These are phyloP conservation scores for Andrena chrysosceles DNA, from an alignment of 2,888 invertebrate genomes.

Conservation along the genomic window DNA sequence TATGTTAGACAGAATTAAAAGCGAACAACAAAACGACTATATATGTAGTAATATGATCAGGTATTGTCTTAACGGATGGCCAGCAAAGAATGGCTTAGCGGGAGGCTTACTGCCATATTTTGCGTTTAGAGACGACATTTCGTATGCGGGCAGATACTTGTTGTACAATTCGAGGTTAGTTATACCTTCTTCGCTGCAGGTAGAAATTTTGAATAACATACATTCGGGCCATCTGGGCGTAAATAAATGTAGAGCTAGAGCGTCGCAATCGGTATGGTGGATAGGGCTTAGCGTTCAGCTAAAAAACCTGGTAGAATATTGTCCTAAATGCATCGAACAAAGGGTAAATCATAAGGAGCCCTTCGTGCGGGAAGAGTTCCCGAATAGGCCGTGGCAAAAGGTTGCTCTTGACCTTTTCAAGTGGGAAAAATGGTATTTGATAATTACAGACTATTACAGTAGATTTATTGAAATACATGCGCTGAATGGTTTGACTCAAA, in stretches of 20 bases:
- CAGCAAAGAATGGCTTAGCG: neutral
- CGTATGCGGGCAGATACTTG: neutral
- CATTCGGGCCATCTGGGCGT: slow-evolving; percentile 67
- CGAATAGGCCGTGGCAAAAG: slow-evolving; percentile 7
- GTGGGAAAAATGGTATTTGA: slow-evolving; percentile 1
- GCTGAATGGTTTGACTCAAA: neutral
- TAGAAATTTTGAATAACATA: neutral
- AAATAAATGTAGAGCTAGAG: slow-evolving; percentile 12
- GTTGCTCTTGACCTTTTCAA: neutral
- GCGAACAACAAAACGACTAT: slow-evolving; percentile 21
- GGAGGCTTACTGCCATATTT: neutral
- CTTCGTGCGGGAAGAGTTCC: slow-evolving; percentile 3
- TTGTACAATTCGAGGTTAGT: slow-evolving; percentile 32
- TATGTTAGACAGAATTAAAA: slow-evolving; percentile 49
- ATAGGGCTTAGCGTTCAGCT: neutral
- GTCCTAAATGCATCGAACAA: slow-evolving; percentile 6
- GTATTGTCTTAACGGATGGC: slow-evolving; percentile 1
- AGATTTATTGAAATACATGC: neutral
- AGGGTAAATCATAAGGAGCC: neutral
- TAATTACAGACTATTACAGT: slow-evolving; percentile 8
- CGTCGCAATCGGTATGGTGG: slow-evolving; percentile 16
- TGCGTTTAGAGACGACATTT: neutral
- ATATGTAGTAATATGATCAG: neutral
- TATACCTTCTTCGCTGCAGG: neutral
- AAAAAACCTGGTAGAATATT: neutral